A percentile compares a stretch with the other conserved stretches of the same genome.
Conservation (phyloP, 64 coral and sea anemone genomes). For the Pachyseris speciosa region DNA sequence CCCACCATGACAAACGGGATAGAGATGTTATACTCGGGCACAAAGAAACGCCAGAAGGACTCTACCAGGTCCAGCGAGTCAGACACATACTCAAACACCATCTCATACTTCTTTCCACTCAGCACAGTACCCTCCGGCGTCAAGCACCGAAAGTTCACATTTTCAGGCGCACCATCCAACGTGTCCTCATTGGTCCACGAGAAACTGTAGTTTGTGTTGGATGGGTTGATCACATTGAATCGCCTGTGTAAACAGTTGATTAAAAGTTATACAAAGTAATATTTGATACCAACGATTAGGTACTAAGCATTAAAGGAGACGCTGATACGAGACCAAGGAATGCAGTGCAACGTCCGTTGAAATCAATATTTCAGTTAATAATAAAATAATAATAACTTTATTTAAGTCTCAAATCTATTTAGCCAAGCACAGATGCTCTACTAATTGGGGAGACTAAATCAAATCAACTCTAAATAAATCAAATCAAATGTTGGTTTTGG, state of each 20-base stretch:
- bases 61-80: conserved; percentile 89
- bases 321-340: no score
- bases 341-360: no score
- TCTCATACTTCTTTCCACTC: conserved; percentile 94
- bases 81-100: conserved; percentile 95
- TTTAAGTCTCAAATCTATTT: no score
- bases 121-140: conserved; percentile 72
- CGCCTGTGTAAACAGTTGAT: conserved; percentile 50
- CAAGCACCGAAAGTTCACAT: conserved; percentile 77
- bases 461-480: no score
- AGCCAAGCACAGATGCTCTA: no score
- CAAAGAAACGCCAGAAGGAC: conserved; percentile 98
- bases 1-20: conserved; percentile 96
- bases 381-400: no score
- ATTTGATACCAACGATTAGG: neutral
- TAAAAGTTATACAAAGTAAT: neutral
- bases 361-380: no score
- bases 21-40: conserved; percentile 95
- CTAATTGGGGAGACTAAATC: no score
- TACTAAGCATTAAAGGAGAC: neutral
- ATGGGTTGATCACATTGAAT: conserved; percentile 91
- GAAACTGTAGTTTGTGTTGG: conserved; percentile 79
- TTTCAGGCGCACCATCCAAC: conserved; percentile 69
- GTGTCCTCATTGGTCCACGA: conserved; percentile 93
- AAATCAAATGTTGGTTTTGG: no score